phyloP scores from a whole-genome alignment of 2,113 vertebrate species.

The Macroglossus sobrinus region DNA sequence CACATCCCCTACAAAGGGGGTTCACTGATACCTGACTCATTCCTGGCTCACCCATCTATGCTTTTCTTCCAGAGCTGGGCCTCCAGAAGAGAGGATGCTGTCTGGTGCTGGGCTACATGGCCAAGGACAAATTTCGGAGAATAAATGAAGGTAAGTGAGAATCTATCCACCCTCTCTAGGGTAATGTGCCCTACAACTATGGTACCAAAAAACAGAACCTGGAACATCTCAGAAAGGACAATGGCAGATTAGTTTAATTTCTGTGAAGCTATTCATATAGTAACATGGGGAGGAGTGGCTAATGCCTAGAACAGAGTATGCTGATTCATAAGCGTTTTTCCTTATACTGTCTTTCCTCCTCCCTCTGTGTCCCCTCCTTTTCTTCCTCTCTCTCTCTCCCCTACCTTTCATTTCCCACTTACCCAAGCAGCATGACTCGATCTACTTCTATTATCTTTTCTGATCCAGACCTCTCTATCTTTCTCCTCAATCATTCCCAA shows the following conservation, averaged over 20 bases:
- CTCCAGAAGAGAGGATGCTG: slow-evolving; percentile 87
- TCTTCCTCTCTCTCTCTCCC: neutral
- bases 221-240: neutral
- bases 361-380: neutral
- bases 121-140: slow-evolving; percentile 88
- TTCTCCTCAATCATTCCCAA: neutral
- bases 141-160: slow-evolving; percentile 87
- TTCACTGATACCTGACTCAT: neutral
- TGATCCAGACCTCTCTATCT: neutral
- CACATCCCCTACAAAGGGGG: neutral
- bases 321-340: neutral
- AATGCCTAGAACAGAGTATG: no score
- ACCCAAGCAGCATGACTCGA: neutral
- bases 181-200: neutral
- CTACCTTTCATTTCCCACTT: neutral
- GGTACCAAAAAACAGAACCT: neutral
- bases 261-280: neutral
- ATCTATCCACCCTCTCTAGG: neutral
- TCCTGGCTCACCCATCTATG: neutral
- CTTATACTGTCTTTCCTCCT: neutral
- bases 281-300: neutral
- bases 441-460: neutral
- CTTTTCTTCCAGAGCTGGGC: slow-evolving; percentile 84
- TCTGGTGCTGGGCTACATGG: slow-evolving; percentile 86
- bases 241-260: no score